These are phyloP conservation scores for Aricia artaxerxes DNA, from an alignment of 2,888 invertebrate species.

Conservation along the genomic window DNA sequence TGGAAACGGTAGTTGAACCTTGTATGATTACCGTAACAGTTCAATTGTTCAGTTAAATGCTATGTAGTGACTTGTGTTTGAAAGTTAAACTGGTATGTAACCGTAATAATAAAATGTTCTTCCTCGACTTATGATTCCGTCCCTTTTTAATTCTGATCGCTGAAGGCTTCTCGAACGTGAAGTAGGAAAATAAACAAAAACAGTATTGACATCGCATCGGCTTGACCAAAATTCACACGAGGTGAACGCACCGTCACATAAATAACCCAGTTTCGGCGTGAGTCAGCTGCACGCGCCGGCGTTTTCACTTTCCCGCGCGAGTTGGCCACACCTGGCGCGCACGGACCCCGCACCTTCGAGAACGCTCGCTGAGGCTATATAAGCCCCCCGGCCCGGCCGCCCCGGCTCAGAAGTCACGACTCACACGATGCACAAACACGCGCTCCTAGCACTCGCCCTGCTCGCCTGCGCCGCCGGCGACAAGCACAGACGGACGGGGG, in stretches of 20 bases:
- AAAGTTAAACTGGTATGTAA: too few relatives aligned
- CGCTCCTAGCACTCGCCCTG: constrained; percentile 53
- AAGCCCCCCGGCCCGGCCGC: constrained; percentile 50
- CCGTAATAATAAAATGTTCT: too few relatives aligned
- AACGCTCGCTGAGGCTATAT: constrained; percentile 68
- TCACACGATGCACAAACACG: constrained; percentile 55
- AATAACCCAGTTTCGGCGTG: constrained; percentile 41
- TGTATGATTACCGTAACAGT: neutral
- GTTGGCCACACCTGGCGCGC: constrained; percentile 63
- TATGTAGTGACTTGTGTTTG: neutral
- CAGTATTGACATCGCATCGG: neutral
- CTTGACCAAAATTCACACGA: constrained; percentile 32
- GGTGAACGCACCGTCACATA: constrained; percentile 38
- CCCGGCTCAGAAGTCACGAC: constrained; percentile 50
- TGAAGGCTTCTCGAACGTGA: neutral
- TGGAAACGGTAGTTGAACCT: neutral
- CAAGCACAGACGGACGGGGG: constrained; percentile 44
- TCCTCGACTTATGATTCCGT: too few relatives aligned
- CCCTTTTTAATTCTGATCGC: too few relatives aligned
- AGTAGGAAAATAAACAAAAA: neutral
- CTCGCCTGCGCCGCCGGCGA: constrained; percentile 51
- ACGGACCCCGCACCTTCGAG: constrained; percentile 66
- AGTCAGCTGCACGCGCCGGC: constrained; percentile 38
- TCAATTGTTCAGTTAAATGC: neutral
- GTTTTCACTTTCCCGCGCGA: constrained; percentile 49